Conservation (phyloP, 2,888 invertebrate species). For the Amitus sp. region DNA sequence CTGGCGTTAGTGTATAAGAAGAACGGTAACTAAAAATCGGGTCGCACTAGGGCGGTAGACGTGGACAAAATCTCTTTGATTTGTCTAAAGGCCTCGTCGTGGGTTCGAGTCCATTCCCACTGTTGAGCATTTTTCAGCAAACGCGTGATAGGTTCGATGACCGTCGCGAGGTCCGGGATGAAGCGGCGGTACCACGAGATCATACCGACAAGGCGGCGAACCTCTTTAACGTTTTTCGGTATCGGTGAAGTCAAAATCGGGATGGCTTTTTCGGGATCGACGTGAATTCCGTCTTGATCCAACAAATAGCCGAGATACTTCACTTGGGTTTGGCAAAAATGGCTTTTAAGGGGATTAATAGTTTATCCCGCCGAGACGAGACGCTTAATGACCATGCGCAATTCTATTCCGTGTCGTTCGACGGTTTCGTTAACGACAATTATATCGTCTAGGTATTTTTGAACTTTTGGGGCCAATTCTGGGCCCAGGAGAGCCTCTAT, state of each 20-base stretch:
- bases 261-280: conserved; percentile 31
- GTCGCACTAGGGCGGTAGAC: conserved; percentile 13
- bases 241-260: conserved; percentile 37
- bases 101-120: conserved; percentile 18
- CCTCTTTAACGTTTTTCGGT: conserved; percentile 37
- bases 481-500: conserved; percentile 25
- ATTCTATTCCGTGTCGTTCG: no score
- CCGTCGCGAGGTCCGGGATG: conserved; percentile 39
- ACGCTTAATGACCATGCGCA: no score
- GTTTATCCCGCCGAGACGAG: neutral
- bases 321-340: neutral
- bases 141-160: conserved; percentile 36
- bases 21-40: conserved; percentile 12
- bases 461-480: conserved; percentile 26
- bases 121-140: conserved; percentile 15
- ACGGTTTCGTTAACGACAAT: conserved; percentile 25
- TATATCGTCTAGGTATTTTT: conserved; percentile 36
- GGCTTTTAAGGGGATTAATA: neutral
- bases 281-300: conserved; percentile 36
- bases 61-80: conserved; percentile 1
- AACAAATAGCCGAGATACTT: neutral
- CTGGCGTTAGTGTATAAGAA: conserved; percentile 16
- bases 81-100: conserved; percentile 12
- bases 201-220: conserved; percentile 49
- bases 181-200: conserved; percentile 50